Base-by-base conservation (phyloP, 2,113 vertebrate genomes). In the Rhombomys opimus region DNA sequence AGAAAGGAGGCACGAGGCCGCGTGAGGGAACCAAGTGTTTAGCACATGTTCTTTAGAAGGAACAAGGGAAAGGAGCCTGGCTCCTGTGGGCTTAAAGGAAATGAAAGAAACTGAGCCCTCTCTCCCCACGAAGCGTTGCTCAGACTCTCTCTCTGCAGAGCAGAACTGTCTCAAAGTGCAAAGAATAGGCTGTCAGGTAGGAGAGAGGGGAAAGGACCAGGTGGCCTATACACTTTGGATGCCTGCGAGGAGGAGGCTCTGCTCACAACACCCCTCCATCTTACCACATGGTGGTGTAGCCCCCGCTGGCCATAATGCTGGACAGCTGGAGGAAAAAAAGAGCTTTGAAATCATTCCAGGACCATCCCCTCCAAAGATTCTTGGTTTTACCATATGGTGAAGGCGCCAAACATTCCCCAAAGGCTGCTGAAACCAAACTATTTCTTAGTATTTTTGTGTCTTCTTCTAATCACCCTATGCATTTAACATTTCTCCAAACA, bases 271-370 rank as follows among this genome's bases (percentile, higher is more conserved):
- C n/a, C 38, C 73, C 72, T 17, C 1, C 0, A 41, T 75, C 59
- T 46, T 5, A 6, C 61, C 78, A 9, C 59, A 25, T 11, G 20
- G 30, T 1, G 50, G 38, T 10, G 3, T 12, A 2, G 30, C 65
- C 57, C 46, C 27, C 27, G 1, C 11, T 38, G 73, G 72, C 94
- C 87, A 76, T 25, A 87, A 63, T 41, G 35, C 75, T 22, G 50
- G 63, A 25, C 52, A 87, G 57, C n/a, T 84, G 46, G 68, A 78
- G 38, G 50, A 84, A 41, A 73, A 76, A 54, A 22, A 87, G 35
- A 46, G 41, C 85, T 92, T 92, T 78, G 80, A 88, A 92, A 90
- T 52, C 20, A n/a, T 93, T 86, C 75, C 63, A 7, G 78, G 59
- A 1, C 80, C 65, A 46, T 59, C 52, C 20, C n/a, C 22, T 97